Conservation (phyloP, 2,888 invertebrate species). For the Lycaena phlaeas region DNA sequence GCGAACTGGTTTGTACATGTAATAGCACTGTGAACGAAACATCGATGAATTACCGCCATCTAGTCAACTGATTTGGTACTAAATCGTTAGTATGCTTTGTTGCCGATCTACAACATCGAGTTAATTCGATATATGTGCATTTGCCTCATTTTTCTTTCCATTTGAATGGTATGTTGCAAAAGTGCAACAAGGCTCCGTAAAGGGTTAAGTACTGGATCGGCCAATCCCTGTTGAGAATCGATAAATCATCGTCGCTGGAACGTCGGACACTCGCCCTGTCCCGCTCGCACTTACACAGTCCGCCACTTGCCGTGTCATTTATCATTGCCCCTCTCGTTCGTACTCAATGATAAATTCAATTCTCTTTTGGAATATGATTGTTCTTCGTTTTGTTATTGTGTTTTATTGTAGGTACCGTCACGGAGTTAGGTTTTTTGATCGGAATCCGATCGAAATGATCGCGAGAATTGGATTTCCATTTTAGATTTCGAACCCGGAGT, state of each 20-base stretch:
- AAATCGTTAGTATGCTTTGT: too few species aligned
- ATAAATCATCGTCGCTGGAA: slow-evolving; percentile 69
- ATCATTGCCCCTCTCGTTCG: slow-evolving; percentile 67
- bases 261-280: slow-evolving; percentile 45
- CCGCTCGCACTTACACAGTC: slow-evolving; percentile 43
- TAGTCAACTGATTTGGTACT: too few species aligned
- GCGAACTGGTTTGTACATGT: too few species aligned
- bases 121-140: too few species aligned
- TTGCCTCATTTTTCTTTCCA: too few species aligned
- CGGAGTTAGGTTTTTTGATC: slow-evolving; percentile 65
- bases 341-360: slow-evolving; percentile 71
- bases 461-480: slow-evolving; percentile 69
- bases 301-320: slow-evolving; percentile 53
- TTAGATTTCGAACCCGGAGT: slow-evolving; percentile 52
- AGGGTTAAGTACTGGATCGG: slow-evolving; percentile 67
- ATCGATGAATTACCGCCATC: too few species aligned
- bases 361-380: slow-evolving; percentile 70
- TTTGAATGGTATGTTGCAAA: too few species aligned
- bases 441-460: slow-evolving; percentile 65
- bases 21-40: too few species aligned
- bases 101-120: too few species aligned
- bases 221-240: slow-evolving; percentile 72
- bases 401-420: slow-evolving; percentile 68
- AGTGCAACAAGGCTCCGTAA: too few species aligned
- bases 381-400: slow-evolving; percentile 67